Percentiles rank a stretch among this genome's conserved stretches.
phyloP scores from a whole-genome alignment of 2,113 vertebrate species.

The Scomber japonicus region DNA sequence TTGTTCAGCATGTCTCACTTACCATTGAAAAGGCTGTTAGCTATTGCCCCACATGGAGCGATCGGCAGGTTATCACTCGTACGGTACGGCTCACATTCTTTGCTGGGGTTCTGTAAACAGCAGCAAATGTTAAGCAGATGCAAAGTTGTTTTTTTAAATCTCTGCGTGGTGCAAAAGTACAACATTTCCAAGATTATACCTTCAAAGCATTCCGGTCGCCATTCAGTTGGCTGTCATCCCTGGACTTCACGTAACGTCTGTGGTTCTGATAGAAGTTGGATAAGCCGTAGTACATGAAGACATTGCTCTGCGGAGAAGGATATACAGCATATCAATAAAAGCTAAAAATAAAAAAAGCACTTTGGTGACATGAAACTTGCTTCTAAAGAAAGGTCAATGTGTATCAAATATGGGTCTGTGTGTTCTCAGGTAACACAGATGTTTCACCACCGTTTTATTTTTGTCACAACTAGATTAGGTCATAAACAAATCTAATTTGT shows the following conservation, averaged over 20 bases:
- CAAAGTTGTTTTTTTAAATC: neutral
- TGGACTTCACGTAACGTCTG: slow-evolving; percentile 96
- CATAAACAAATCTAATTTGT: neutral
- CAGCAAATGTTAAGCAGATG: neutral
- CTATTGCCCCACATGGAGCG: slow-evolving; percentile 97
- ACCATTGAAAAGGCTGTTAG: slow-evolving; percentile 99
- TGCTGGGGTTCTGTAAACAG: slow-evolving; percentile 90
- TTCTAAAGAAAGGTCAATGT: too few relatives aligned
- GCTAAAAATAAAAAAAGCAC: neutral
- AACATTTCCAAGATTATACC: slow-evolving; percentile 74
- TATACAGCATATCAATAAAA: neutral
- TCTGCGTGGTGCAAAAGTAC: neutral
- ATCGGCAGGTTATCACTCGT: slow-evolving; percentile 87
- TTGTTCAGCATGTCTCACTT: slow-evolving; percentile 37
- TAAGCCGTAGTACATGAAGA: slow-evolving; percentile 98
- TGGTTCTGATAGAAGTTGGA: slow-evolving; percentile 99
- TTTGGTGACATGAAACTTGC: neutral
- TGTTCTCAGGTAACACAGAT: neutral
- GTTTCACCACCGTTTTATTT: neutral
- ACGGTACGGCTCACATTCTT: slow-evolving; percentile 96
- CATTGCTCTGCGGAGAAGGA: slow-evolving; percentile 88
- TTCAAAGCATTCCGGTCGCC: slow-evolving; percentile 87
- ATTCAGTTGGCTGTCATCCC: slow-evolving; percentile 97
- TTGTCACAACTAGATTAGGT: neutral
- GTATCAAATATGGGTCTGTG: neutral